Base-by-base conservation (phyloP, 2,113 vertebrate genomes). In the Actenoides hombroni region DNA sequence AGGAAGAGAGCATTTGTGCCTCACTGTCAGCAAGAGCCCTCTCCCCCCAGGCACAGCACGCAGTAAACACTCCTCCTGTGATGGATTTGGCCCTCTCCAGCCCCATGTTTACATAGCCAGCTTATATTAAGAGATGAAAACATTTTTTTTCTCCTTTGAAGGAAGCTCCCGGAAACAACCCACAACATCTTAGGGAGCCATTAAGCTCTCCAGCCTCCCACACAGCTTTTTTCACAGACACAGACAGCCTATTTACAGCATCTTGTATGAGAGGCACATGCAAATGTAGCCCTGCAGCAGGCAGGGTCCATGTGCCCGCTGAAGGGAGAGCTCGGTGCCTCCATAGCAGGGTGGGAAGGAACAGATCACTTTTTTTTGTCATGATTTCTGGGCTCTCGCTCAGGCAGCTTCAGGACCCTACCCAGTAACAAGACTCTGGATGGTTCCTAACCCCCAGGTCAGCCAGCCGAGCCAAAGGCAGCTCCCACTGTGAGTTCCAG, bases 101-200 rank as follows among this genome's bases (percentile, higher is more conserved):
- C 64, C 75, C 74, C 9, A 2, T 94, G 76, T 90, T 97, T 96
- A 92, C 76, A 88, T 11, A 91, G 61, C 40, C 88, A 91, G 57
- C 61, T 85, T 60, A 21, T 42, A 94, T 79, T 56, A 76, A 83
- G 83, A 97, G 90, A 94, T 96, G 28, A 96, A 95, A 95, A 94
- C 80, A 68, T 20, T 79, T 94, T 85, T 46, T 84, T 60, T 7
- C 9, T 40, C 35, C 91, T 97, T 96, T 96, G 90, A 97, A 96
- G 83, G 73, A 48, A 93, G 74, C 69, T 93, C 88, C 88, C 23
- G 44, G 95, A 95, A 95, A 79, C 69, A 93, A 75, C 86, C 74
- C 57, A 64, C 80, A 90, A 40, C 70, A 88, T 82, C 76, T 90
- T 44, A 61, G 29, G 8, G 23, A 93, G 68, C 33, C 61, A 89